phyloP scores from a whole-genome alignment of 1,140 invertebrate species.

The Drosophila auraria region DNA sequence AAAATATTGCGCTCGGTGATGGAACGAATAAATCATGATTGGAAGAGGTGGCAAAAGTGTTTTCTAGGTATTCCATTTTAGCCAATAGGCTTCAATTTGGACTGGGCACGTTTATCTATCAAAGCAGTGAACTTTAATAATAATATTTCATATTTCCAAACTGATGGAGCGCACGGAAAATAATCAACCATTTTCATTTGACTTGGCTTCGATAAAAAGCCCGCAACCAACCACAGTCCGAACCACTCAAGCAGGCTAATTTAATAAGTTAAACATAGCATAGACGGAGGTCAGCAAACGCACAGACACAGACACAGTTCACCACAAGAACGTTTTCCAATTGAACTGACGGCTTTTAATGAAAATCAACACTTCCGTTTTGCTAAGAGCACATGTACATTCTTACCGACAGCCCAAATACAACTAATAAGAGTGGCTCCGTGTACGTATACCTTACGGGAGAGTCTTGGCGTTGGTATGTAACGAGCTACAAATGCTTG shows the following conservation, averaged over 20 bases:
- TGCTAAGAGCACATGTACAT: constrained; percentile 20
- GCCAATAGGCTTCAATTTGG: constrained; percentile 1
- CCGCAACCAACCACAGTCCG: constrained; percentile 20
- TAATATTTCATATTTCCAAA: constrained; percentile 35
- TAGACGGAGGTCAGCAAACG: constrained; percentile 16
- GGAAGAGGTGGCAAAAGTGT: constrained; percentile 1
- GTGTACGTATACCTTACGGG: constrained; percentile 41
- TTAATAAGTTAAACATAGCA: constrained; percentile 66
- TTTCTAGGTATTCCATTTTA: constrained; percentile 1
- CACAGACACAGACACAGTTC: not conserved
- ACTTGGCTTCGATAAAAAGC: constrained; percentile 55
- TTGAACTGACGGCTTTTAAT: constrained; percentile 66
- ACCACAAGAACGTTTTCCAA: constrained; percentile 65
- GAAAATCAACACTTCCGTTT: constrained; percentile 68
- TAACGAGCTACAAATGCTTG: constrained; percentile 78
- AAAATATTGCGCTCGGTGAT: constrained; percentile 2
- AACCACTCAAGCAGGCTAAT: constrained; percentile 68
- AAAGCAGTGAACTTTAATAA: not conserved
- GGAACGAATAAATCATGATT: constrained; percentile 29
- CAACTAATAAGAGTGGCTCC: constrained; percentile 48
- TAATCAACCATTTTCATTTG: constrained; percentile 72
- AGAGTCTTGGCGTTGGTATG: constrained; percentile 28
- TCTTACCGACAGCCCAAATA: constrained; percentile 9
- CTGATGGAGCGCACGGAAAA: constrained; percentile 46
- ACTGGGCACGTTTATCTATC: not conserved